These are phyloP conservation scores for Drosophila repletoides DNA, from an alignment of 1,140 invertebrate species.

Conservation along the genomic window DNA sequence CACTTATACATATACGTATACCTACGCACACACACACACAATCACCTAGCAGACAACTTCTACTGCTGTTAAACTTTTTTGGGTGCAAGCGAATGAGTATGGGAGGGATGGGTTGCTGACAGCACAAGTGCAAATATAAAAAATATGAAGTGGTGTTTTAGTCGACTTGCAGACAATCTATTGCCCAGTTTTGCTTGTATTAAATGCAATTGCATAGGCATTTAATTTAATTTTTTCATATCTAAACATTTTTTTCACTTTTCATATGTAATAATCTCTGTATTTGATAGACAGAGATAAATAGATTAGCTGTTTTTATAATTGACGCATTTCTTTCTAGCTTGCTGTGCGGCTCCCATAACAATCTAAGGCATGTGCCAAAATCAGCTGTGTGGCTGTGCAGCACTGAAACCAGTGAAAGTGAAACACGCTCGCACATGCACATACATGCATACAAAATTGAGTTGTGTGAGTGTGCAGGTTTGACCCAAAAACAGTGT, in stretches of 20 bases:
- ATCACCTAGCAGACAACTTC: too few relatives aligned
- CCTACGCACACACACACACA: neutral
- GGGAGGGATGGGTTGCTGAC: too few relatives aligned
- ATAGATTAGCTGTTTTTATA: constrained; percentile 5
- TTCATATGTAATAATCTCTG: too few relatives aligned
- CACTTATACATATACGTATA: neutral
- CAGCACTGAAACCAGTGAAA: constrained; percentile 11
- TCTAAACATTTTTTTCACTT: too few relatives aligned
- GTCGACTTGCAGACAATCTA: too few relatives aligned
- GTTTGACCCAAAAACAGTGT: constrained; percentile 28
- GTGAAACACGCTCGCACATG: neutral
- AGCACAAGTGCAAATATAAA: too few relatives aligned
- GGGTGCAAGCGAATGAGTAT: neutral
- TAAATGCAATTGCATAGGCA: too few relatives aligned
- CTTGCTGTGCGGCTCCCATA: too few relatives aligned
- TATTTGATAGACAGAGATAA: too few relatives aligned
- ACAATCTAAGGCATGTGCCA: constrained; percentile 1
- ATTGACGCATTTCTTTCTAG: neutral
- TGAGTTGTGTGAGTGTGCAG: neutral
- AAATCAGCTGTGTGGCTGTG: constrained; percentile 9
- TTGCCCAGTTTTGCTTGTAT: too few relatives aligned
- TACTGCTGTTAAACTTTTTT: constrained; percentile 24
- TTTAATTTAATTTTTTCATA: too few relatives aligned
- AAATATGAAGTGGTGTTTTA: too few relatives aligned
- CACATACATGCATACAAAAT: neutral